Base-by-base conservation (phyloP, 2,888 invertebrate species). In the Hoplodrina ambigua region DNA sequence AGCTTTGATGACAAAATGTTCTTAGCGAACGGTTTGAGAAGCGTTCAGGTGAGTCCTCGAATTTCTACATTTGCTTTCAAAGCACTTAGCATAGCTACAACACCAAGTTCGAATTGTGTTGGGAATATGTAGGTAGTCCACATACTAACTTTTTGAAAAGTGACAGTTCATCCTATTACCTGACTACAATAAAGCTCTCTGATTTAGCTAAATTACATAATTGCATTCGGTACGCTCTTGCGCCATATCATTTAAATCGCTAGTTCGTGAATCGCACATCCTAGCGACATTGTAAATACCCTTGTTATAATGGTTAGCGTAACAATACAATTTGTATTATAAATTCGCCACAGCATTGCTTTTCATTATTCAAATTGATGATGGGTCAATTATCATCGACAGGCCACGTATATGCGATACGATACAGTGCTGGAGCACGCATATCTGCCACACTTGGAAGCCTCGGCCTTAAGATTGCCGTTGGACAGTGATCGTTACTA, bases 401-500 rank as follows among this genome's bases (percentile, higher is more conserved):
- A 97, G 91, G 96, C 97, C 60, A 96, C 96, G 73, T 97, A 97
- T 87, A 97, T 98, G 96, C 97, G 97, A 44, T 98, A 98, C 92
- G 97, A 98, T 75, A 97, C 98, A 0, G 96, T 98, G 53, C 93
- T 98, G 71, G 98, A 98, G 63, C 98, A 97, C 90, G 97, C 97
- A 49, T 98, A 97, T 88, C 96, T 98, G 44, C 97, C 97, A 3
- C 96, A 97, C 81, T 91, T 98, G 80, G 97, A 97, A 85, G 97
- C 98, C 13, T 96, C 97, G 56, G 97, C 97, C 2, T 93, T 98
- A 63, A 97, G 98, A 78, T 96, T 98, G 86, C 98, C 98, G 15
- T 91, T 98, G 65, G 98, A 98, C 89, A 98, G 98, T 81, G 97
- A 97, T 0, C 97, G 97, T 68, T 98, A 98, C 89, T 98, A 97